phyloP scores from a whole-genome alignment of 1,140 invertebrate species.

The Cardiocondyla obscurior region DNA sequence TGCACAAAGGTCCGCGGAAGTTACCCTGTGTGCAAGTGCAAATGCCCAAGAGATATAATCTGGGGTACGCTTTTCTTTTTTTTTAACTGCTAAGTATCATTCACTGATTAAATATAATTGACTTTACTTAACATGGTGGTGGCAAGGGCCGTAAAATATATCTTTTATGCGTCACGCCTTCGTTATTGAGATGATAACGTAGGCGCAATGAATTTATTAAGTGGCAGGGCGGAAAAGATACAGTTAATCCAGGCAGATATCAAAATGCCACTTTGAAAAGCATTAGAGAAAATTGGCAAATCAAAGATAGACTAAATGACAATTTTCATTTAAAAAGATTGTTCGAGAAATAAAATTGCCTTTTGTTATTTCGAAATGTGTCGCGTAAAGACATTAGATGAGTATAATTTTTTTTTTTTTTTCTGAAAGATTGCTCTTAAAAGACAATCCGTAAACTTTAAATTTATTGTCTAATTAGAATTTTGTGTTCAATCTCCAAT shows the following conservation, averaged over 20 bases:
- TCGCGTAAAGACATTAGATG: background rate
- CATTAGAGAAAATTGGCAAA: background rate
- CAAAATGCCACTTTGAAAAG: conserved; percentile 1
- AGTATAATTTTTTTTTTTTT: background rate
- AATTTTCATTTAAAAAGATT: background rate
- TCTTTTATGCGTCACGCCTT: conserved; percentile 18
- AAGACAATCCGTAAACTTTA: background rate
- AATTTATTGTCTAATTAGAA: background rate
- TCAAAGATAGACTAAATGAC: background rate
- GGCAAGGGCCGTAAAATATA: conserved; percentile 27
- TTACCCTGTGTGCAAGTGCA: conserved; percentile 50
- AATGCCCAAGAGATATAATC: conserved; percentile 29
- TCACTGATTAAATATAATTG: conserved; percentile 55
- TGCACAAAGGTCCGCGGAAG: conserved; percentile 36
- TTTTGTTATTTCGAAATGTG: background rate
- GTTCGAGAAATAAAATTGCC: background rate
- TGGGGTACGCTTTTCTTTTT: conserved; percentile 14
- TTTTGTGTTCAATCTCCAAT: background rate
- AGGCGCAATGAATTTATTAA: conserved; percentile 9
- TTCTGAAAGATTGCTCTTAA: background rate
- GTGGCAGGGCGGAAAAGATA: background rate
- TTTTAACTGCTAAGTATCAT: conserved; percentile 54
- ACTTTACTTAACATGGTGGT: conserved; percentile 40
- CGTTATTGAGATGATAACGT: background rate
- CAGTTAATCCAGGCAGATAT: background rate